Percentiles rank a stretch among this genome's conserved stretches.
These are phyloP conservation scores for Brachionus calyciflorus DNA, from an alignment of 1,140 invertebrate species.

Conservation along the genomic window DNA sequence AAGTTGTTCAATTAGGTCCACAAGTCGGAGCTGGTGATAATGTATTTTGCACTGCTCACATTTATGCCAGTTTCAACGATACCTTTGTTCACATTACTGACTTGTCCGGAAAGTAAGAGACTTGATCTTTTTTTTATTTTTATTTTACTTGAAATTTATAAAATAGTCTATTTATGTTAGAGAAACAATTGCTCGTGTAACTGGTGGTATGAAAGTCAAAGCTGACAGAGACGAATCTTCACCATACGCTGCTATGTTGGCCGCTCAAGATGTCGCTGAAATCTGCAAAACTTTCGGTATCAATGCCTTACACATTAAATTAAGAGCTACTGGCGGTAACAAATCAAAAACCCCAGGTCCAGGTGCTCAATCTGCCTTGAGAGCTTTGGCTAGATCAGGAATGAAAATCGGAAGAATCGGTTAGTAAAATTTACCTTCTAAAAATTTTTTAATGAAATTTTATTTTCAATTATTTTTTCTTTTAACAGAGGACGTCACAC, in stretches of 20 bases:
- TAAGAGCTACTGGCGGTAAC: constrained; percentile 96
- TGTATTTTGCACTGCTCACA: constrained; percentile 98
- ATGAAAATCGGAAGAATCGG: constrained; percentile 99
- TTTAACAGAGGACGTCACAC: constrained; percentile 83
- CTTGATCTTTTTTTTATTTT: constrained; percentile 23
- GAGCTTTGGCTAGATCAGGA: constrained; percentile 92
- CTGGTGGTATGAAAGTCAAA: constrained; percentile 99
- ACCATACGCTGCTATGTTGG: constrained; percentile 99
- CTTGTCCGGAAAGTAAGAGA: constrained; percentile 79
- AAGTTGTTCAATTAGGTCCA: constrained; percentile 90
- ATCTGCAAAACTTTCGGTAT: constrained; percentile 94
- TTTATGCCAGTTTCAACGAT: constrained; percentile 99
- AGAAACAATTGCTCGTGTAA: constrained; percentile 96
- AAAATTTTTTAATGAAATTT: background rate
- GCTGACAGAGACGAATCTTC: constrained; percentile 99
- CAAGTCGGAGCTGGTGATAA: constrained; percentile 94
- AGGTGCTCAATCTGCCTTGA: constrained; percentile 92
- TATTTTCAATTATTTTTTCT: constrained; percentile 28
- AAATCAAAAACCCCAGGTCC: constrained; percentile 73
- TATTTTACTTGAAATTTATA: background rate
- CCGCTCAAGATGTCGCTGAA: constrained; percentile 99
- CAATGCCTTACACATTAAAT: constrained; percentile 94
- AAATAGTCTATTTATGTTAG: constrained; percentile 61
- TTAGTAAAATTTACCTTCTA: constrained; percentile 52
- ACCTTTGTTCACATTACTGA: constrained; percentile 99